Conservation (phyloP, 1,140 invertebrate genomes). For the Cryptotermes secundus region DNA sequence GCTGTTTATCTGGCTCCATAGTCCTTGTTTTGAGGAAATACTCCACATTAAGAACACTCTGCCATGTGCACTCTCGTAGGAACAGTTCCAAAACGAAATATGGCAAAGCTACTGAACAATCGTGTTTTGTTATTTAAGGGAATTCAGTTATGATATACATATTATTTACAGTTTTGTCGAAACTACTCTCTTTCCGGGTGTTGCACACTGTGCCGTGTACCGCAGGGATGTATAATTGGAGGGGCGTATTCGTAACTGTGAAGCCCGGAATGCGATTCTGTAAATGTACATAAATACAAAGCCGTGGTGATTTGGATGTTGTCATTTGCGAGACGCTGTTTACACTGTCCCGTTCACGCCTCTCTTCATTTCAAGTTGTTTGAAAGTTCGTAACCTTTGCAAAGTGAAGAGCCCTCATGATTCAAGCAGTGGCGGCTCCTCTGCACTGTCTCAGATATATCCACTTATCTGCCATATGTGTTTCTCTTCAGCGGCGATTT, state of each 20-base stretch:
- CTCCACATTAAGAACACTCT: too few relatives aligned
- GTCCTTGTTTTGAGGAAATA: too few relatives aligned
- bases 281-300: neutral
- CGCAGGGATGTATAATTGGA: neutral
- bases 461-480: too few relatives aligned
- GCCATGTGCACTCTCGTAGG: too few relatives aligned
- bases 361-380: conserved; percentile 6
- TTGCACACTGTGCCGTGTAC: neutral
- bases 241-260: neutral
- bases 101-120: neutral
- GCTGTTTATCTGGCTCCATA: too few relatives aligned
- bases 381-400: conserved; percentile 15
- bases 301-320: neutral
- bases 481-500: too few relatives aligned
- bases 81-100: neutral
- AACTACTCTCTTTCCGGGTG: neutral
- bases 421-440: neutral
- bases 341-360: neutral
- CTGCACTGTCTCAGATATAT: too few relatives aligned
- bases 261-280: neutral
- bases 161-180: neutral
- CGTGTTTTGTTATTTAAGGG: neutral
- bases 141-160: neutral
- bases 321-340: conserved; percentile 8
- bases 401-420: neutral